Evolutionary conservation across 2,888 invertebrate genomes (phyloP).

Genomic region (Cryptocephalus moraei): DNA sequence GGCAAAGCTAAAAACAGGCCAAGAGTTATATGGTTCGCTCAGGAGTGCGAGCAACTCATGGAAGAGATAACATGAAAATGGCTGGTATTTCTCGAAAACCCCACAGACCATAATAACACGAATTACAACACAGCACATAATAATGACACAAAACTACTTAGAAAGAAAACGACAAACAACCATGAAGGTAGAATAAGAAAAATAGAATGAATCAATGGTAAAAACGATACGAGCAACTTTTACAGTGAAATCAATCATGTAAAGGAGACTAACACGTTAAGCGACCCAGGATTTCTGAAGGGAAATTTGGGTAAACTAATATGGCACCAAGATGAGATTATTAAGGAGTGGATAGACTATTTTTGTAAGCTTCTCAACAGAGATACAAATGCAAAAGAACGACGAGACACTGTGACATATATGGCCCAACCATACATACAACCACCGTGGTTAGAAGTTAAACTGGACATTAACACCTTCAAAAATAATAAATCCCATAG

Average conservation of each 20-base stretch:
- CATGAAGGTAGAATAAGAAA: background rate
- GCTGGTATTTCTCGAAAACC: background rate
- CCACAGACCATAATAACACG: too few relatives aligned
- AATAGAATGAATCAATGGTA: background rate
- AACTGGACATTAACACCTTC: background rate
- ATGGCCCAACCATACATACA: background rate
- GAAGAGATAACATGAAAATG: background rate
- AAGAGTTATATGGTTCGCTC: background rate
- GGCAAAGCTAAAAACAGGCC: background rate
- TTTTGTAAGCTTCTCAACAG: background rate
- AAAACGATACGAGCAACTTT: background rate
- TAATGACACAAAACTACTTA: too few relatives aligned
- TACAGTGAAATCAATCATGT: background rate
- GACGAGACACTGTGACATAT: background rate
- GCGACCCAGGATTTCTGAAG: background rate
- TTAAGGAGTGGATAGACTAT: background rate
- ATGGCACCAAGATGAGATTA: background rate
- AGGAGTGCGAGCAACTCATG: background rate
- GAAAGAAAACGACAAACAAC: too few relatives aligned
- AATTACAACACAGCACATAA: too few relatives aligned
- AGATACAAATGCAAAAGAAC: background rate
- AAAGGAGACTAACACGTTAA: background rate
- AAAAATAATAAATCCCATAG: background rate
- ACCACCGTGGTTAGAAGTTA: background rate
- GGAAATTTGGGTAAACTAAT: background rate